Percentiles rank a stretch among this genome's conserved stretches.
phyloP scores from a whole-genome alignment of 2,113 vertebrate species.

The Notarius lentiginosus region DNA sequence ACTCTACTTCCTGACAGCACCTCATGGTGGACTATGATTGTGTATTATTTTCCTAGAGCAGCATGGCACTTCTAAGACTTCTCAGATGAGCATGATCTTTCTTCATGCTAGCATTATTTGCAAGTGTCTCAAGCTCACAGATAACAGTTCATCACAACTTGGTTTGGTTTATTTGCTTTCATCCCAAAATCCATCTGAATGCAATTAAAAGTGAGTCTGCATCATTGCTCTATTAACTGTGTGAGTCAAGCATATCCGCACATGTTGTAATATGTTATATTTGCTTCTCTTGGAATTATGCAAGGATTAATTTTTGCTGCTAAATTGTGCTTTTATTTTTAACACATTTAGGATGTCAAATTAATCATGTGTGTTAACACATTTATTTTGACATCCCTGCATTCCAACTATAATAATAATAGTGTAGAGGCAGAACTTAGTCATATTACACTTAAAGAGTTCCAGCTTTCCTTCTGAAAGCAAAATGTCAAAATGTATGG shows the following conservation, averaged over 20 bases:
- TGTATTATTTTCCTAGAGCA: neutral
- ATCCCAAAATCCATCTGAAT: neutral
- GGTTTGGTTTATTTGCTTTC: neutral
- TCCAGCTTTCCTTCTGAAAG: conserved; percentile 7
- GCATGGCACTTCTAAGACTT: too few relatives aligned
- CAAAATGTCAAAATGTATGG: neutral
- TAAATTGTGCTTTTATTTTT: neutral
- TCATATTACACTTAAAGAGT: conserved; percentile 18
- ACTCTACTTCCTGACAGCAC: neutral
- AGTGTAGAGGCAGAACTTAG: neutral
- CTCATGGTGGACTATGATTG: neutral
- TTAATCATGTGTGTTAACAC: neutral
- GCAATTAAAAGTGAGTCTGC: neutral
- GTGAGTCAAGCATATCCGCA: neutral
- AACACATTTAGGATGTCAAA: conserved; percentile 1
- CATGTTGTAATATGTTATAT: neutral
- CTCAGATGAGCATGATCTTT: neutral
- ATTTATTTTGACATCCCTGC: conserved; percentile 26
- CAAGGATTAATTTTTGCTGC: neutral
- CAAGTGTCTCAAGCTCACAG: neutral
- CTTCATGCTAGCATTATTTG: neutral
- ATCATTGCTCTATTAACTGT: neutral
- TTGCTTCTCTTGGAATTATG: neutral
- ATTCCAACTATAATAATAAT: conserved; percentile 6
- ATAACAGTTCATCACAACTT: neutral